Evolutionary conservation across 2,797 vertebrate species (phyloP), one percentile per base, ranked within the genome.

Genomic region (Rhabdomys pumilio): DNA sequence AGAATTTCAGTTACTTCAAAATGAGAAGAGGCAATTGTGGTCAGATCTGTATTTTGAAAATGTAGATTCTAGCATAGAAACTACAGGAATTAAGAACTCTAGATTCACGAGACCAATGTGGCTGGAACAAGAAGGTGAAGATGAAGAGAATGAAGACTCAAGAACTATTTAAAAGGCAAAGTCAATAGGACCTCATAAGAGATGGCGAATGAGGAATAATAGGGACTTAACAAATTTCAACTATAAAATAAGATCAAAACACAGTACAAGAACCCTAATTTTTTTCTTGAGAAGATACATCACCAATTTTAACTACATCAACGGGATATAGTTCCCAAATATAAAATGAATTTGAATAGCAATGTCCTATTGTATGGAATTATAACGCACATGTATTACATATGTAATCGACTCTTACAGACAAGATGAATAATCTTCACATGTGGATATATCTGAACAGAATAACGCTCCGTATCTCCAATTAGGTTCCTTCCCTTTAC

Each of bases 351-450:
- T 72, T 76, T 86, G 26, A 79, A 92, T 17, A 90, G 63, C 88
- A 93, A 89, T 34, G 91, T 29, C 93, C 82, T 38, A 69, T 20
- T 55, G 53, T 44, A 65, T 61, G 38, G 6, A 94, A 95, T 34
- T 69, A 84, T 63, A 95, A 69, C 57, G 24, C 41, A 3, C 15
- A 81, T 65, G 3, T 76, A 92, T 85, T 81, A 69, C 61, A 41
- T 83, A 24, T 65, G 69, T 38, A 10, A 72, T 72, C 29, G 7
- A 20, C 80, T 91, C 76, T 79, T 57, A 80, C 11, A 92, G 73
- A 93, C 41, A 83, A 95, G 93, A 86, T 81, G 26, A 80, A 55
- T 12, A 93, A 75, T 81, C 89, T 97, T 82, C 91, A 3, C 59
- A 59, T 20, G 13, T 65, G 63, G 87, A 19, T 72, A 41, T 41